A percentile compares a stretch with the other conserved stretches of the same genome.
Conservation (phyloP, 2,113 vertebrate species). For the Elephas maximus region DNA sequence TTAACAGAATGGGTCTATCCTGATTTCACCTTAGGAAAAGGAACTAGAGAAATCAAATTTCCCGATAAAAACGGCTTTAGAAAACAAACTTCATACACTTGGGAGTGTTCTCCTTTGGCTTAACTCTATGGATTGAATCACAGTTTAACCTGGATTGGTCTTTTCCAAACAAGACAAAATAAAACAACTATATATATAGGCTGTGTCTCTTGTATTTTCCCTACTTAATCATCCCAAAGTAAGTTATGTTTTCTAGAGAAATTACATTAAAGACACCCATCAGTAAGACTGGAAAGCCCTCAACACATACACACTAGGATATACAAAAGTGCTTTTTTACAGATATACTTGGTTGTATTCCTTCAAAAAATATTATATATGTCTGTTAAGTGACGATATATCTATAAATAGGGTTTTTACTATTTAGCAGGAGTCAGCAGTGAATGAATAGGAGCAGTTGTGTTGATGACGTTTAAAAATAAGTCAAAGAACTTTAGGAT, state of each 20-base stretch:
- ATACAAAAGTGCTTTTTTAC: not conserved
- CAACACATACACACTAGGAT: not conserved
- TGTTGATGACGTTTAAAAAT: not conserved
- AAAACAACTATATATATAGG: not conserved
- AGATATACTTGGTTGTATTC: not conserved
- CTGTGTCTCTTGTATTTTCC: not conserved
- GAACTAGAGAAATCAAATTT: not conserved
- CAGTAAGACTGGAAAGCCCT: not conserved
- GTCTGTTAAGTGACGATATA: not conserved
- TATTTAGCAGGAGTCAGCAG: not conserved
- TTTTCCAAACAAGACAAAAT: not conserved
- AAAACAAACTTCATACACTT: not conserved
- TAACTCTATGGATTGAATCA: not conserved
- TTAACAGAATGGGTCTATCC: not conserved
- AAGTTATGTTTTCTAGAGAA: slow-evolving; percentile 32
- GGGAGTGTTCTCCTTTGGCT: not conserved
- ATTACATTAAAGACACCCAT: not conserved
- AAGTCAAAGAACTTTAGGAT: not conserved
- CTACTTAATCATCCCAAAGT: not conserved
- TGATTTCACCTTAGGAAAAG: not conserved
- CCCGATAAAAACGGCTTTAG: not conserved
- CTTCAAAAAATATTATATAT: not conserved
- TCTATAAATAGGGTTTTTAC: not conserved
- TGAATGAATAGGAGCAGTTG: not conserved
- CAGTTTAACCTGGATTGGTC: not conserved